A percentile compares a stretch with the other conserved stretches of the same genome.
Evolutionary conservation across 2,797 vertebrate genomes (phyloP).

Genomic region (Acanthopagrus latus): DNA sequence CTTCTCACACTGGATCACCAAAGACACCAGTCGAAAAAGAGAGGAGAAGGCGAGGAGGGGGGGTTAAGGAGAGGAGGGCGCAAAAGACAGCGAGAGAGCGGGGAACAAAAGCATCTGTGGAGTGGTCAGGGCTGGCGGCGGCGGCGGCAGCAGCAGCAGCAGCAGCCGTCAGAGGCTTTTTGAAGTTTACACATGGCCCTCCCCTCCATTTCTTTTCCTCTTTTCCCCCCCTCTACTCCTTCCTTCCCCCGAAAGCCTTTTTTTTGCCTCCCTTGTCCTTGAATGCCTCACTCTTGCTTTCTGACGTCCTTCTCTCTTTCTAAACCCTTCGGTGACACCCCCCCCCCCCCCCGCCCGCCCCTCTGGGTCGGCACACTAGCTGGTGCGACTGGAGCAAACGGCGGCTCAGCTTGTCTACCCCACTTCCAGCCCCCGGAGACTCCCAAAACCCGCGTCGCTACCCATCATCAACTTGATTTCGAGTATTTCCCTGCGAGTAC

Average conservation of each 20-base stretch:
- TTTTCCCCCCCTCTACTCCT: slow-evolving; percentile 51
- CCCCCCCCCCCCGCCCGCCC: too few relatives aligned
- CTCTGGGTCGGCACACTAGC: slow-evolving; percentile 57
- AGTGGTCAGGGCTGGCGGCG: slow-evolving; percentile 81
- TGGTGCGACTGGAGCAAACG: slow-evolving; percentile 51
- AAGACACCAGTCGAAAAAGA: slow-evolving; percentile 80
- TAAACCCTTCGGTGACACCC: slow-evolving; percentile 57
- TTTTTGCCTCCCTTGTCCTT: slow-evolving; percentile 52
- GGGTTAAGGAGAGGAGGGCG: slow-evolving; percentile 58
- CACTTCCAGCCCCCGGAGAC: slow-evolving; percentile 31
- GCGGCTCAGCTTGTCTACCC: slow-evolving; percentile 33
- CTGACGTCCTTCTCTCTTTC: slow-evolving; percentile 29
- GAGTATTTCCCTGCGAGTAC: slow-evolving; percentile 30
- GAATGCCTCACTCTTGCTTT: slow-evolving; percentile 37
- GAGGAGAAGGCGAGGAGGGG: slow-evolving; percentile 50
- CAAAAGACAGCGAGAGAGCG: slow-evolving; percentile 52
- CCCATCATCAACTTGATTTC: slow-evolving; percentile 28
- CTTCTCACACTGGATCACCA: slow-evolving; percentile 82
- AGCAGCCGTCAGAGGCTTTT: slow-evolving; percentile 82
- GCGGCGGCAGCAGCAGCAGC: slow-evolving; percentile 80
- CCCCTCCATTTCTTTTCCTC: slow-evolving; percentile 59
- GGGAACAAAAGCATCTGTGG: slow-evolving; percentile 87
- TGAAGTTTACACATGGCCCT: slow-evolving; percentile 78
- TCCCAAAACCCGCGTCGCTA: slow-evolving; percentile 33
- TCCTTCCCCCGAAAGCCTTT: slow-evolving; percentile 54